Evolutionary conservation across 2,797 vertebrate genomes (phyloP), one percentile per base, ranked within the genome.

Genomic region (Notamacropus eugenii): DNA sequence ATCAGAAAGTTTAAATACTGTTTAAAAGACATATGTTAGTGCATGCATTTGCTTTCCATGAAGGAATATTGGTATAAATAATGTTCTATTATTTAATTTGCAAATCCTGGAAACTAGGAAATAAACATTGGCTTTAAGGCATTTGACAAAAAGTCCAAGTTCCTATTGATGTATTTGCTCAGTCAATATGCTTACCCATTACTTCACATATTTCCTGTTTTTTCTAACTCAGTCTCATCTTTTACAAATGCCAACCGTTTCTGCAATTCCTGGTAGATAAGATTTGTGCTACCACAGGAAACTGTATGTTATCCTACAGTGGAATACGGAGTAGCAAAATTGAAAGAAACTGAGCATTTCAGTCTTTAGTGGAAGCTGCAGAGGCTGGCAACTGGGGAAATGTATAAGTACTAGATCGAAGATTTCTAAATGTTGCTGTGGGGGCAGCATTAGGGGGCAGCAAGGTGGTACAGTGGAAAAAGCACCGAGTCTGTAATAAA

Each of bases 41-140:
- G 1, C 5, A 93, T 24, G 55, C 22, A 82, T 67, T 62, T 40
- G 1, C 54, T 95, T 93, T 50, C 90, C 92, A 67, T 24, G 74
- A 94, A 90, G 74, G 52, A 59, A 34, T n/a, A 2, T 91, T 92
- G 62, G 55, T 54, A 94, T 1, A 94, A 31, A 94, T 93, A 62
- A n/a, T 12, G 54, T 90, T 93, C 94, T 54, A 55, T 91, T 92
- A 91, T 8, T 55, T 24, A 58, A 90, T 57, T 29, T 74, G 55
- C 50, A 82, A 55, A 92, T 62, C 22, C 56, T 31, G 6, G 31
- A 90, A 59, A 27, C 90, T 54, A 91, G 90, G 54, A 95, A 55
- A 50, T 82, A 24, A 40, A 82, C 0, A 40, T 82, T 82, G 34
- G 10, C 16, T 40, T 22, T 82, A 40, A n/a, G 34, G 5, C 62